Base-by-base conservation (phyloP, 2,113 vertebrate species). In the Myocastor coypus region DNA sequence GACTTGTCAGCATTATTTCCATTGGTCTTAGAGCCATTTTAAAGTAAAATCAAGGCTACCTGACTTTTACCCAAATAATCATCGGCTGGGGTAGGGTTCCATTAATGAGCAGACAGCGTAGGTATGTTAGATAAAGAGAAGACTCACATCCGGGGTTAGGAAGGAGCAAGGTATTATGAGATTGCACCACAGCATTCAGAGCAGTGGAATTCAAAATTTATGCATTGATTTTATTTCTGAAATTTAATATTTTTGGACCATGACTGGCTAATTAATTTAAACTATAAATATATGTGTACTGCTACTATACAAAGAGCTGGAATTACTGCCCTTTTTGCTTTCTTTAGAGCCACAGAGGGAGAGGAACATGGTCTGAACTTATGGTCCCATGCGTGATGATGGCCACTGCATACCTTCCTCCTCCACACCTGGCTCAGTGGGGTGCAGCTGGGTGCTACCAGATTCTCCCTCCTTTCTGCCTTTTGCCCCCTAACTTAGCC, bases 301-400 rank as follows among this genome's bases (percentile, higher is more conserved):
- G 32, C 13, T 17, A 22, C n/a, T 50, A 52, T 10, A 7, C 32
- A 64, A 57, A 80, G 59, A 75, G 57, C 80, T 28, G 46, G 14
- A 40, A 32, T 5, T 3, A n/a, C 6, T 40, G 26, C 50, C 69
- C 24, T 9, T 17, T 32, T n/a, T 28, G 50, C 1, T 28, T 30
- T 24, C 66, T 34, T 77, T 28, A 12, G 40, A 57, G 22, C 4
- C 34, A 50, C 2, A 37, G 30, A 40, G n/a, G 26, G 32, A 52
- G 28, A 59, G 84, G 32, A 66, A 64, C 2, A 6, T 0, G 8
- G 34, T 40, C 34, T 30, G 0, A 17, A 30, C 28, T 82, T 20
- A 0, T 0, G 10, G 46, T 68, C 77, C 57, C 37, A 1, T 1
- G 12, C 26, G 30, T 2, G 4, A 26, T 4, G 34, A 28, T 0